phyloP scores from a whole-genome alignment of 2,113 vertebrate genomes.

The Elachura formosa region DNA sequence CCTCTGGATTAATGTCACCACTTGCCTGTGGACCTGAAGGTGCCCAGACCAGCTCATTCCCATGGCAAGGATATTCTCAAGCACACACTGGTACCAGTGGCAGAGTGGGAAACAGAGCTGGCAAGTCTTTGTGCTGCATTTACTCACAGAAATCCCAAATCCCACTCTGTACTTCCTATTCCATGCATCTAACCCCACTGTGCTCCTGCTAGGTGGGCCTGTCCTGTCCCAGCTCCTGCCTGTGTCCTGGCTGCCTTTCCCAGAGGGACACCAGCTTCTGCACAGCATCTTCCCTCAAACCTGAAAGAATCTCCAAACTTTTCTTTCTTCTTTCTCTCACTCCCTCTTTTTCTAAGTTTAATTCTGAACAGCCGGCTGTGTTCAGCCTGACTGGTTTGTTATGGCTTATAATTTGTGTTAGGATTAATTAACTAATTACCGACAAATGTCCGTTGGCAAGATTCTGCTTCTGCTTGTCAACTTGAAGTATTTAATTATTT shows the following conservation, averaged over 20 bases:
- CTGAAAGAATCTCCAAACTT: slow-evolving; percentile 3
- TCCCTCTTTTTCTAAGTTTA: slow-evolving; percentile 69
- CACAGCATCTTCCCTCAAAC: background rate
- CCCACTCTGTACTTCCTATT: background rate
- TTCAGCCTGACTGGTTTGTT: slow-evolving; percentile 99
- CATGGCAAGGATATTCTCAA: background rate
- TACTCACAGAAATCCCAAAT: background rate
- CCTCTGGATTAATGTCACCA: background rate
- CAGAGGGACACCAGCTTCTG: background rate
- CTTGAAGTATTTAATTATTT: slow-evolving; percentile 99
- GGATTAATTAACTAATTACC: slow-evolving; percentile 99
- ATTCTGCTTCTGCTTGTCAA: slow-evolving; percentile 97
- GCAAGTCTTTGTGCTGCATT: background rate
- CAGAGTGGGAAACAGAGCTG: background rate
- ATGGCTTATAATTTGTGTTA: slow-evolving; percentile 99
- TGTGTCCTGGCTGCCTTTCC: background rate
- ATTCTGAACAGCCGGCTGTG: slow-evolving; percentile 82
- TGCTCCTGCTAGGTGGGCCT: background rate
- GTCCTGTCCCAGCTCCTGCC: background rate
- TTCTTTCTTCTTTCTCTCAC: slow-evolving; percentile 8
- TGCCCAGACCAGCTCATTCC: background rate
- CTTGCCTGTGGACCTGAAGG: background rate
- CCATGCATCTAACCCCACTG: rapidly evolving
- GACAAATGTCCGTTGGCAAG: slow-evolving; percentile 99
- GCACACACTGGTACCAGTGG: background rate